phyloP scores from a whole-genome alignment of 2,888 invertebrate genomes.

The Calliopum simillimum region DNA sequence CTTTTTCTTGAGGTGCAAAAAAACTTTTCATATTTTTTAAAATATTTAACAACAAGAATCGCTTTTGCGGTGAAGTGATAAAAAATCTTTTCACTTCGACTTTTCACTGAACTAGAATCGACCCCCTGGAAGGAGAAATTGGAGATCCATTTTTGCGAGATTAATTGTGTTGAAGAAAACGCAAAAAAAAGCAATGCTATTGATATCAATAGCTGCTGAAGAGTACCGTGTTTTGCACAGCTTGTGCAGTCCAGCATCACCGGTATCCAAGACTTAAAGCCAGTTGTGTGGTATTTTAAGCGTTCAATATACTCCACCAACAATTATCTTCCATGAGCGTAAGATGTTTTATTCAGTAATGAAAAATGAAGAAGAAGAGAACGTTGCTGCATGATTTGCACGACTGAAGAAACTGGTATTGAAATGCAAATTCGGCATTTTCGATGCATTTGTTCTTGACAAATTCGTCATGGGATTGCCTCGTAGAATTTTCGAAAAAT shows the following conservation, averaged over 20 bases:
- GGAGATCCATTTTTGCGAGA: constrained; percentile 6
- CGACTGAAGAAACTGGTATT: no score
- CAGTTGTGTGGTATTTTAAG: constrained; percentile 15
- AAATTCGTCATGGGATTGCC: constrained; percentile 11
- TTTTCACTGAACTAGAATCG: no score
- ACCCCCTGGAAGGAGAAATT: constrained; percentile 19
- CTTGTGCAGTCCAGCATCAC: constrained; percentile 5
- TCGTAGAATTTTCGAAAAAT: constrained; percentile 6
- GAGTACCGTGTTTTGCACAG: constrained; percentile 14
- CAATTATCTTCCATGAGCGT: constrained; percentile 10
- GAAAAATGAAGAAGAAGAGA: constrained; percentile 12
- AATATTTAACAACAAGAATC: no score
- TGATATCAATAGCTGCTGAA: constrained; percentile 7
- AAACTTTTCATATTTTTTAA: no score
- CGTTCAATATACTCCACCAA: constrained; percentile 3
- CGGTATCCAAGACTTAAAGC: neutral
- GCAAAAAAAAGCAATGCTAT: constrained; percentile 4
- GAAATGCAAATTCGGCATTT: no score
- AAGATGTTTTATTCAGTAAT: constrained; percentile 9
- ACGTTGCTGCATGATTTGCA: constrained; percentile 4
- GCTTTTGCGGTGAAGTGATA: no score
- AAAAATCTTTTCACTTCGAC: no score
- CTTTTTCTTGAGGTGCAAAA: no score
- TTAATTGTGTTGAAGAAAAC: neutral
- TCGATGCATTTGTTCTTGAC: constrained; percentile 20